A percentile compares a stretch with the other conserved stretches of the same genome.
phyloP scores from a whole-genome alignment of 2,888 invertebrate species.

The Lycocerus yunnanus region DNA sequence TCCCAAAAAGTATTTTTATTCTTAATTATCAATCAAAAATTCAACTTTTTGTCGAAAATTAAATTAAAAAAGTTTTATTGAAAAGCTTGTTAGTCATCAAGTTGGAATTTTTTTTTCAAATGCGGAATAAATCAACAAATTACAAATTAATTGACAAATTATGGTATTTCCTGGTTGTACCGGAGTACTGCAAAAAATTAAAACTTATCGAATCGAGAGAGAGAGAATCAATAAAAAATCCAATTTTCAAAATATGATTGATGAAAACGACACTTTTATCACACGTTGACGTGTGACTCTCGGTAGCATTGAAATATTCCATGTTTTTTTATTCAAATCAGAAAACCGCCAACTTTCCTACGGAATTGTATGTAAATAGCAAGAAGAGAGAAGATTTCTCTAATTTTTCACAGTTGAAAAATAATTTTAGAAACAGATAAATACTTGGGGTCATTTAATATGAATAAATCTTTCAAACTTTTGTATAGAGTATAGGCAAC shows the following conservation, averaged over 20 bases:
- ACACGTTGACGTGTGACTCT: neutral
- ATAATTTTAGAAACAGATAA: too few relatives aligned
- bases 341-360: neutral
- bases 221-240: neutral
- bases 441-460: too few relatives aligned
- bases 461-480: too few relatives aligned
- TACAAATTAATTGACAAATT: neutral
- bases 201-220: neutral
- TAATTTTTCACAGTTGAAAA: too few relatives aligned
- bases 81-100: neutral
- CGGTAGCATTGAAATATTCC: neutral
- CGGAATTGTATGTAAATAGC: neutral
- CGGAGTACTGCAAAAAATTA: neutral
- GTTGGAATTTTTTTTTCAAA: neutral
- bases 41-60: neutral
- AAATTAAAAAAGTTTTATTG: neutral
- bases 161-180: neutral
- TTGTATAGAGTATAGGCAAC: too few relatives aligned
- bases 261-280: neutral
- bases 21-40: neutral
- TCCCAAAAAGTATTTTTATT: neutral
- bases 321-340: neutral
- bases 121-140: neutral
- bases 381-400: neutral
- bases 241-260: neutral